Percentiles rank a stretch among this genome's conserved stretches.
phyloP scores from a whole-genome alignment of 1,140 invertebrate species.

The Subanguina moxae region DNA sequence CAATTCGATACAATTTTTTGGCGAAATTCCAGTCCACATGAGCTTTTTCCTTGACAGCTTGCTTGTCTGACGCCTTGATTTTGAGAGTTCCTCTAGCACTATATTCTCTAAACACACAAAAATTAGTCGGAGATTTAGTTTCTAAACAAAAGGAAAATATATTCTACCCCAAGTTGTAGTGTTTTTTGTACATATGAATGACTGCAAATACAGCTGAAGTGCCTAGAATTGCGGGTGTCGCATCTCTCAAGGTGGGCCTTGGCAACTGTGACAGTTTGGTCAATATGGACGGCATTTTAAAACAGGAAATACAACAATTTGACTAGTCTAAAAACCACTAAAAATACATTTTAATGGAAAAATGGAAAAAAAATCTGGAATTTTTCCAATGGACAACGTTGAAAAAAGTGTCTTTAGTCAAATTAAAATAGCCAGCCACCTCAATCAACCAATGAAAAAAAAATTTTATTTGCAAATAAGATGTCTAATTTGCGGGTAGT shows the following conservation, averaged over 20 bases:
- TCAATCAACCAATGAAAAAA: too few relatives aligned
- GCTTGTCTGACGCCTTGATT: slow-evolving; percentile 50
- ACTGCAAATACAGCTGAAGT: slow-evolving; percentile 23
- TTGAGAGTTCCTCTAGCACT: not conserved
- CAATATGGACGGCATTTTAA: slow-evolving; percentile 23
- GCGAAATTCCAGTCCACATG: slow-evolving; percentile 80
- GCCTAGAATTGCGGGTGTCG: slow-evolving; percentile 33
- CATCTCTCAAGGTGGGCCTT: slow-evolving; percentile 18
- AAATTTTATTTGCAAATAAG: too few relatives aligned
- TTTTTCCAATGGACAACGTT: too few relatives aligned
- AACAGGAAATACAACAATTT: too few relatives aligned
- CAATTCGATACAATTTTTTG: slow-evolving; percentile 71
- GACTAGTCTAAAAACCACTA: too few relatives aligned
- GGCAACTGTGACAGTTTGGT: slow-evolving; percentile 8
- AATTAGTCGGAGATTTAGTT: not conserved
- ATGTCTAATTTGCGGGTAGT: too few relatives aligned
- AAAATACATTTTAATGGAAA: too few relatives aligned
- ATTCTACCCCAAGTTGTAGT: slow-evolving; percentile 24
- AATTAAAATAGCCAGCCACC: too few relatives aligned
- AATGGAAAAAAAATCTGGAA: too few relatives aligned
- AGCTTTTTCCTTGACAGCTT: slow-evolving; percentile 67
- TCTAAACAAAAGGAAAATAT: slow-evolving; percentile 2
- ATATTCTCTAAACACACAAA: not conserved
- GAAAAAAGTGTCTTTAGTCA: too few relatives aligned
- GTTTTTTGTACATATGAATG: slow-evolving; percentile 27